Conservation (phyloP, 2,113 vertebrate genomes). For the Ginglymostoma cirratum region DNA sequence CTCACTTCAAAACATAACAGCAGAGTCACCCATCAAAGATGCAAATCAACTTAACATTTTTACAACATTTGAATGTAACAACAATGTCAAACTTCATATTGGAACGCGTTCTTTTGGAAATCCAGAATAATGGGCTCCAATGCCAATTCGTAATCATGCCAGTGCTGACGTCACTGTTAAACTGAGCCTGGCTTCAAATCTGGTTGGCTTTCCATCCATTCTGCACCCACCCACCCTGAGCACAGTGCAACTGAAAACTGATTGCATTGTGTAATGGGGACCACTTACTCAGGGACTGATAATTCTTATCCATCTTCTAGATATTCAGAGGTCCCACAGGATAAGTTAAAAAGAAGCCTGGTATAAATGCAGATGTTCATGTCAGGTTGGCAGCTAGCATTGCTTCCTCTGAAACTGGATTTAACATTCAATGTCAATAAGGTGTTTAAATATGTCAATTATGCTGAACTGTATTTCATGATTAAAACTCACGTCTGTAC, state of each 20-base stretch:
- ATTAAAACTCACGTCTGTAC: not conserved
- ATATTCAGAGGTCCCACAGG: not conserved
- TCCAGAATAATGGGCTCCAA: not conserved
- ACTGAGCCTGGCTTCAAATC: too few species aligned
- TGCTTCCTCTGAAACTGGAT: not conserved
- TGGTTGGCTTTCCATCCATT: too few species aligned
- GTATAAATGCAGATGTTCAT: not conserved
- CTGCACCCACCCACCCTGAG: not conserved
- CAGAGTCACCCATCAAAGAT: not conserved
- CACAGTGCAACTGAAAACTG: not conserved
- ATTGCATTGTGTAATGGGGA: not conserved
- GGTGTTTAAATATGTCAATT: not conserved
- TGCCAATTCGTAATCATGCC: not conserved
- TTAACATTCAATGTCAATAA: not conserved
- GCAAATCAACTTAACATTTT: not conserved
- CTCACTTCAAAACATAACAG: not conserved
- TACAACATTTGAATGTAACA: too few species aligned
- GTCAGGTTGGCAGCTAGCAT: not conserved
- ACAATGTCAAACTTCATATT: not conserved
- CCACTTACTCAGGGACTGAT: not conserved
- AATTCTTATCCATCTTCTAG: not conserved
- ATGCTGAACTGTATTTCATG: not conserved
- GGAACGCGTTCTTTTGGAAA: not conserved
- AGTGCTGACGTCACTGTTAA: too few species aligned
- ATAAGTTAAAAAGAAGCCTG: not conserved